Percentiles rank a stretch among this genome's conserved stretches.
Evolutionary conservation across 2,797 vertebrate genomes (phyloP).

Genomic region (Parauchenoglanis punctatus): DNA sequence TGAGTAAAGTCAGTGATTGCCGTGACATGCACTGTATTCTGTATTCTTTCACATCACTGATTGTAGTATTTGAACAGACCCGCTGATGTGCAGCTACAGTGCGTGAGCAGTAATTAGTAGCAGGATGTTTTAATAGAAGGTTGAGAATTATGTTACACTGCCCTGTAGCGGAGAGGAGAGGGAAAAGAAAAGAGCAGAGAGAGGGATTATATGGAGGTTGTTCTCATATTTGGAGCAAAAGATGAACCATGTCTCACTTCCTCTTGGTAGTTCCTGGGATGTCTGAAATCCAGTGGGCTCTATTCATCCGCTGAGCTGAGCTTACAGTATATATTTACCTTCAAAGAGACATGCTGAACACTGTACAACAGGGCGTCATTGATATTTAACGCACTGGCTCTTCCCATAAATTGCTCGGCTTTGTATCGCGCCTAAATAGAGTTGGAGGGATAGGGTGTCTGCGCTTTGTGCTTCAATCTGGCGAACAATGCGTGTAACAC

Average conservation of each 20-base stretch:
- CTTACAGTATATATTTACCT: conserved; percentile 60
- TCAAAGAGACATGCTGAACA: conserved; percentile 59
- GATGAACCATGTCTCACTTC: conserved; percentile 59
- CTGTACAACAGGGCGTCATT: conserved; percentile 63
- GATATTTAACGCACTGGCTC: conserved; percentile 66
- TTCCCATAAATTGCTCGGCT: conserved; percentile 63
- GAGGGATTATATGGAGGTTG: conserved; percentile 46
- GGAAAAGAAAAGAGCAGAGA: conserved; percentile 31
- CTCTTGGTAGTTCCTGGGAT: conserved; percentile 54
- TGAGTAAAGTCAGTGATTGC: not conserved
- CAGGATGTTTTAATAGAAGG: conserved; percentile 50
- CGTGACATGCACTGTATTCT: not conserved
- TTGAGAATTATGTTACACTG: conserved; percentile 42
- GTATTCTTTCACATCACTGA: conserved; percentile 48
- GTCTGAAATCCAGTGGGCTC: conserved; percentile 50
- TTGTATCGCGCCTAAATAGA: conserved; percentile 65
- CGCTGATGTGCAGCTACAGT: conserved; percentile 49
- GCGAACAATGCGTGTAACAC: conserved; percentile 62
- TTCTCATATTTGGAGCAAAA: conserved; percentile 54
- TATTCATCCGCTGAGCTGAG: conserved; percentile 44
- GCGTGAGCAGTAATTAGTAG: conserved; percentile 57
- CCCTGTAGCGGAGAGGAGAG: conserved; percentile 50
- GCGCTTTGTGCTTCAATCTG: conserved; percentile 63
- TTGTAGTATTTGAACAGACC: conserved; percentile 48
- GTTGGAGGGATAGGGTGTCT: conserved; percentile 65